A percentile compares a stretch with the other conserved stretches of the same genome.
Conservation (phyloP, 2,888 invertebrate species). For the Cylloceria caligata region DNA sequence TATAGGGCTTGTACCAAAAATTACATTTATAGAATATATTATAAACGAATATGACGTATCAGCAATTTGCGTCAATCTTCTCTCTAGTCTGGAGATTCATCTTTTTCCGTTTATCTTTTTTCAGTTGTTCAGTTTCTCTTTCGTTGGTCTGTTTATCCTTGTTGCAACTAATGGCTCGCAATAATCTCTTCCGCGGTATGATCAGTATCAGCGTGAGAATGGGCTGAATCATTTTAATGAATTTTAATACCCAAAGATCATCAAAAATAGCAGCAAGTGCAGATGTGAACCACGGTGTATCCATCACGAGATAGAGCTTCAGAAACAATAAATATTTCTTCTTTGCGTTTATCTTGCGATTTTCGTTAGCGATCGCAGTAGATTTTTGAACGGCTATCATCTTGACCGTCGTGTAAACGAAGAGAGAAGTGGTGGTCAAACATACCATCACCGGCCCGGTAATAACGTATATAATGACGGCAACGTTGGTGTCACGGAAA, state of each 20-base stretch:
- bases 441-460: constrained; percentile 71
- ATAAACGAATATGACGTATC: constrained; percentile 6
- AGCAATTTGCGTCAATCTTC: constrained; percentile 6
- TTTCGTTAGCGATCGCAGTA: constrained; percentile 68
- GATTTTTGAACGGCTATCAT: constrained; percentile 73
- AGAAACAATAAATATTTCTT: constrained; percentile 75
- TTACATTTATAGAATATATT: not conserved
- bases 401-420: constrained; percentile 75
- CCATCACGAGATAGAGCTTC: constrained; percentile 77
- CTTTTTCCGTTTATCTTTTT: constrained; percentile 5
- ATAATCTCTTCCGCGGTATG: constrained; percentile 72
- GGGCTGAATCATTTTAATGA: constrained; percentile 77
- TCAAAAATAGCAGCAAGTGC: constrained; percentile 75
- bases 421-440: constrained; percentile 71
- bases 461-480: constrained; percentile 71
- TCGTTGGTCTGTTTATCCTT: constrained; percentile 11
- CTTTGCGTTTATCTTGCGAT: constrained; percentile 69
- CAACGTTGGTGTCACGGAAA: constrained; percentile 68
- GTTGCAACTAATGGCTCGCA: constrained; percentile 50
- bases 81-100: not conserved
- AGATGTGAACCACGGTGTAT: constrained; percentile 76
- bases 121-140: constrained; percentile 15
- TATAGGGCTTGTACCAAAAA: constrained; percentile 11
- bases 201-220: constrained; percentile 76
- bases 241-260: constrained; percentile 78